Evolutionary conservation across 2,888 invertebrate genomes (phyloP), one percentile per base, ranked within the genome.

Genomic region (Dilophus febrilis): DNA sequence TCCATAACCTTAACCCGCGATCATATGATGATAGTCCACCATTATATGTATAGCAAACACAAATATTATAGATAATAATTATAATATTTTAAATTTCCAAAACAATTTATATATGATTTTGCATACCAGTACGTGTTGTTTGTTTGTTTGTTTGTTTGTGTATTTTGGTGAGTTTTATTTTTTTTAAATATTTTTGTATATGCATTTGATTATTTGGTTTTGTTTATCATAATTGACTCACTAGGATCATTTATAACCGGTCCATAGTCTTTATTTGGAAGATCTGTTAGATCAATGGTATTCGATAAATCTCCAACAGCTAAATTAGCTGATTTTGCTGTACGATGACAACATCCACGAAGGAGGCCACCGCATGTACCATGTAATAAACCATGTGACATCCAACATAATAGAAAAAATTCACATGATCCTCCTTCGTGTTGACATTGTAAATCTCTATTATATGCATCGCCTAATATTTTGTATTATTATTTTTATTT

Each of bases 401-500:
- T 76, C 88, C 88, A 90, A 66, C 88, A 90, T 64, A 81, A 76
- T 55, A 88, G 71, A 70, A 88, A 87, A 68, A 88, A 87, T 64
- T 88, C 87, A 62, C 90, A 90, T 47, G 77, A 79, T 41, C 83
- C 78, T 44, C 81, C 85, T 35, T 62, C 60, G 48, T 62, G 58
- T 48, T 62, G 62, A 49, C 62, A 63, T 50, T 60, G 59, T 50
- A 58, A 48, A 49, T 62, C 60, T 49, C 54, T 35, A 35, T 28
- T 29, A 11, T 16, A 18, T 35, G 30, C 27, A 30, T 40, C 40
- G 19, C 42, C 39, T 40, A 38, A 30, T 41, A 32, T 30, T 16
- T 37, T 30, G 18, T 36, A 22, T 22, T n/a, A n/a, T n/a, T n/a
- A n/a, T n/a, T n/a, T n/a, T n/a, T n/a, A n/a, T n/a, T n/a, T n/a